Evolutionary conservation across 2,113 vertebrate genomes (phyloP).

Genomic region (Macquaria ambigua): DNA sequence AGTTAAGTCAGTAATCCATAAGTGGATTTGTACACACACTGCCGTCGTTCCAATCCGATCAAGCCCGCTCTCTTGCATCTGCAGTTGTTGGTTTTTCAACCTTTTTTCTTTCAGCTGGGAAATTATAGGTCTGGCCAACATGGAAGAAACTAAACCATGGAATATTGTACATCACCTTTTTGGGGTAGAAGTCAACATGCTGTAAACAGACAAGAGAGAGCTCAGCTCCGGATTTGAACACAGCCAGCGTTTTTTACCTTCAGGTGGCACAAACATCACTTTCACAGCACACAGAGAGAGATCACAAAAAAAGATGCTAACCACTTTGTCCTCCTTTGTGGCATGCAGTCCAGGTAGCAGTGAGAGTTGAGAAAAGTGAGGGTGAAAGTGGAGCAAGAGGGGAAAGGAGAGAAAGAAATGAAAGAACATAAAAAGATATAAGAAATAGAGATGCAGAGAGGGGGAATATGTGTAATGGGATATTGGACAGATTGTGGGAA

Average conservation of each 20-base stretch:
- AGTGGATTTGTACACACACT: conserved; percentile 61
- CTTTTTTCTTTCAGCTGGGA: conserved; percentile 9
- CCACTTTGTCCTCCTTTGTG: conserved; percentile 99
- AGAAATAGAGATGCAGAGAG: conserved; percentile 40
- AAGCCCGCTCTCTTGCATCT: conserved; percentile 36
- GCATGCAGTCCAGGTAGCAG: conserved; percentile 98
- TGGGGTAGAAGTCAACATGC: conserved; percentile 15
- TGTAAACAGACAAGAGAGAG: conserved; percentile 10
- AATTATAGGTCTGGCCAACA: background rate
- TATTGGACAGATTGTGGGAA: conserved; percentile 35
- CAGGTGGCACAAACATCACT: conserved; percentile 51
- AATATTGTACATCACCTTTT: background rate
- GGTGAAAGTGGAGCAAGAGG: conserved; percentile 46
- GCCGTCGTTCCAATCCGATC: conserved; percentile 61
- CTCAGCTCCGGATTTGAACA: conserved; percentile 52
- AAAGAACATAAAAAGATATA: background rate
- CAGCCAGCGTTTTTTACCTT: conserved; percentile 48
- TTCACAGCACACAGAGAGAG: conserved; percentile 64
- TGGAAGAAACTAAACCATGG: background rate
- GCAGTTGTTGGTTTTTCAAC: conserved; percentile 1
- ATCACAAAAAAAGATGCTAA: conserved; percentile 90
- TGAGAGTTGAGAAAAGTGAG: conserved; percentile 78
- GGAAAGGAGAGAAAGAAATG: conserved; percentile 27
- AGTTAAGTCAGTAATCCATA: conserved; percentile 62
- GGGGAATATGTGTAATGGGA: conserved; percentile 21